Evolutionary conservation across 2,113 vertebrate genomes (phyloP).

Genomic region (Sterna hirundo): DNA sequence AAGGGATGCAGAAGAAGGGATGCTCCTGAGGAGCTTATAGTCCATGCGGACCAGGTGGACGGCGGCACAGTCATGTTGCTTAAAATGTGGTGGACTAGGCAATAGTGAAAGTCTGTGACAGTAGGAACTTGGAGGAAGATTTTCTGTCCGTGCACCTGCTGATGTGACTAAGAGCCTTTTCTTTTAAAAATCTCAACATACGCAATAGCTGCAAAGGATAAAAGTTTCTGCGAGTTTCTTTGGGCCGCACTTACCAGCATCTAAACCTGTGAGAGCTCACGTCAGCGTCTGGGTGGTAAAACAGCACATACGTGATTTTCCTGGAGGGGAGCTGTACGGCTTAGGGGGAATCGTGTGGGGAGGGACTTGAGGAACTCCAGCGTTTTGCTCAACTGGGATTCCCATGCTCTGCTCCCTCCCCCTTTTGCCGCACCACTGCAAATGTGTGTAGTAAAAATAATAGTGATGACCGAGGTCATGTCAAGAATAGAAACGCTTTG

Average conservation of each 20-base stretch:
- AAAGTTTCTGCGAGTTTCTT: background rate
- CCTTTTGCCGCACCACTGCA: background rate
- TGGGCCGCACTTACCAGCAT: background rate
- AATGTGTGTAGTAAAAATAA: background rate
- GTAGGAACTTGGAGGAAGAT: background rate
- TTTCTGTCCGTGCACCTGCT: background rate
- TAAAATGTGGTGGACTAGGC: background rate
- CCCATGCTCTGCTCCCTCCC: background rate
- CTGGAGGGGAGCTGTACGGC: background rate
- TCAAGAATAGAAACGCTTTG: background rate
- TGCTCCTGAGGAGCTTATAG: background rate
- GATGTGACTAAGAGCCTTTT: background rate
- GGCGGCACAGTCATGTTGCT: background rate
- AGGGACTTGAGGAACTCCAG: background rate
- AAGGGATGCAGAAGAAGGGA: background rate
- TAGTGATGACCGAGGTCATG: background rate
- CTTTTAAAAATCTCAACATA: background rate
- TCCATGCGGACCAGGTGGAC: background rate
- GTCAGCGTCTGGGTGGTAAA: conserved; percentile 6
- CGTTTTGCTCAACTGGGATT: background rate
- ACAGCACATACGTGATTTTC: background rate
- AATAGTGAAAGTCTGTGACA: background rate
- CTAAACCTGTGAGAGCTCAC: background rate
- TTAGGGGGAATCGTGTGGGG: background rate
- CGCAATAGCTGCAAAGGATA: background rate